Evolutionary conservation across 2,797 vertebrate species (phyloP).

Genomic region (Brachyalestes nurse): DNA sequence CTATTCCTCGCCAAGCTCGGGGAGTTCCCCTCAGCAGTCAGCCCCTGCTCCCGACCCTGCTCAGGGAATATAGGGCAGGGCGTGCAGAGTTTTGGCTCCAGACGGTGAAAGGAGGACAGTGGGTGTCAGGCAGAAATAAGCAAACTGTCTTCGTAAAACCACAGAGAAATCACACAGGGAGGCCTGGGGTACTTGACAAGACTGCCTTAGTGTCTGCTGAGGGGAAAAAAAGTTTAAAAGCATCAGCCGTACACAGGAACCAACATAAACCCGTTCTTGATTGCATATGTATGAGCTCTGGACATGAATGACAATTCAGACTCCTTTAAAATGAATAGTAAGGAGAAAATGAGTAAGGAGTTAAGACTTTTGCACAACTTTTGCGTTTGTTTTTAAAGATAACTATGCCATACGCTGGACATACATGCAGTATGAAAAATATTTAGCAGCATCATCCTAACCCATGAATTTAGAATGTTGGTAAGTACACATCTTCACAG

Average conservation of each 20-base stretch:
- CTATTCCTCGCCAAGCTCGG: conserved; percentile 29
- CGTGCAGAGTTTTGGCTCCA: conserved; percentile 38
- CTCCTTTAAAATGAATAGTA: neutral
- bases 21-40: conserved; percentile 42
- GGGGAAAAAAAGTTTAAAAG: neutral
- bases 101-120: conserved; percentile 8
- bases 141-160: conserved; percentile 11
- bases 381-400: neutral
- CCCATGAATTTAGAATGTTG: no score
- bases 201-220: conserved; percentile 11
- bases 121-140: conserved; percentile 9
- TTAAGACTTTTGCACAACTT: neutral
- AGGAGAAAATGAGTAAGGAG: neutral
- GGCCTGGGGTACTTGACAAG: neutral
- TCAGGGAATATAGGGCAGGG: conserved; percentile 16
- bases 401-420: neutral
- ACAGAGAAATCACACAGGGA: conserved; percentile 12
- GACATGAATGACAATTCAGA: no score
- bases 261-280: neutral
- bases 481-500: no score
- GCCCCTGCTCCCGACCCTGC: conserved; percentile 11
- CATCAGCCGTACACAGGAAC: neutral
- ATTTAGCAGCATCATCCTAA: no score
- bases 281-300: neutral
- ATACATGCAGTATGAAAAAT: no score